A percentile compares a stretch with the other conserved stretches of the same genome.
phyloP scores from a whole-genome alignment of 2,888 invertebrate genomes.

The Hypercompe scribonia region DNA sequence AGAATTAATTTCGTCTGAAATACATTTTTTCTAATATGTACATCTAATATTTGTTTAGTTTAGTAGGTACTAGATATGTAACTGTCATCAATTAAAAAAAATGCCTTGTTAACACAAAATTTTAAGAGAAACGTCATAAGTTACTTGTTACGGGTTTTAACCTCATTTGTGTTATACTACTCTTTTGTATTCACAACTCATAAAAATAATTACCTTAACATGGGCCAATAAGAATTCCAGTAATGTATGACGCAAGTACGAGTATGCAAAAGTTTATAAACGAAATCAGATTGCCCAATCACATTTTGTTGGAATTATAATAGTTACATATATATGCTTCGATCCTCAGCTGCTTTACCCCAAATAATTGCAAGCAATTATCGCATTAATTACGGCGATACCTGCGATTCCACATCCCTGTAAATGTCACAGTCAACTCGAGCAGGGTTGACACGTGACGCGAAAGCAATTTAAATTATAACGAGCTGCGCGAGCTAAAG shows the following conservation, averaged over 20 bases:
- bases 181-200: neutral
- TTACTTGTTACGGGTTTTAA: no score
- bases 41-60: no score
- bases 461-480: constrained; percentile 28
- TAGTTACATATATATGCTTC: neutral
- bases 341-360: constrained; percentile 5
- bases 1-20: no score
- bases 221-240: neutral
- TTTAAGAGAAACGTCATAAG: no score
- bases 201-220: neutral
- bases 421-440: constrained; percentile 40
- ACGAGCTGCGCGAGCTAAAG: constrained; percentile 18
- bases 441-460: constrained; percentile 36
- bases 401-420: constrained; percentile 38
- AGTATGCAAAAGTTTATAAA: neutral
- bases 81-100: no score
- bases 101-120: no score
- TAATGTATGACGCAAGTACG: neutral
- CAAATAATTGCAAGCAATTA: constrained; percentile 36
- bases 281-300: neutral
- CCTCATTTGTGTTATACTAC: no score
- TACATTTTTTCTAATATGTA: no score
- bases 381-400: constrained; percentile 45
- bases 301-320: neutral
- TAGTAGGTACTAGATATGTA: no score